These are phyloP conservation scores for Stigmatopora nigra DNA, from an alignment of 2,113 vertebrate species.

Conservation along the genomic window DNA sequence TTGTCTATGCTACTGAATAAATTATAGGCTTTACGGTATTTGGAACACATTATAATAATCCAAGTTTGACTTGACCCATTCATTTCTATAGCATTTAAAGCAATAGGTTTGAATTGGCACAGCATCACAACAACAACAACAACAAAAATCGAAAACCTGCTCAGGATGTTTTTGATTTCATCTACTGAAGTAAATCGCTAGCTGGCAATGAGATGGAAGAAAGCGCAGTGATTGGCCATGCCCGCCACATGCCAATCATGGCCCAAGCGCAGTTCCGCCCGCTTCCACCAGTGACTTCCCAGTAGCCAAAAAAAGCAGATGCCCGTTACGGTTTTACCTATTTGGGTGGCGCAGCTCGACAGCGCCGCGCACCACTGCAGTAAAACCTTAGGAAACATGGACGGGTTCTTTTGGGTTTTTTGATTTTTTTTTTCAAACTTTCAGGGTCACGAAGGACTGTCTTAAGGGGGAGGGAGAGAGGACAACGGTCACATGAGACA, in stretches of 20 bases:
- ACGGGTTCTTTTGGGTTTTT: constrained; percentile 33
- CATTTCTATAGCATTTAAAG: too few species aligned
- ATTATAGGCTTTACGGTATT: too few species aligned
- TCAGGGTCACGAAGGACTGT: constrained; percentile 28
- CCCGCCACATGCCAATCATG: neutral
- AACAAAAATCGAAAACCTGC: too few species aligned
- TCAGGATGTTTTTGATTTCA: too few species aligned
- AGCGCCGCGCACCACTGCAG: constrained; percentile 69
- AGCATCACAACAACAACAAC: too few species aligned
- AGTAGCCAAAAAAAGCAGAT: constrained; percentile 46
- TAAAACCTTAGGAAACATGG: constrained; percentile 71
- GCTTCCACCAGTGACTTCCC: neutral
- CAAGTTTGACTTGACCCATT: too few species aligned
- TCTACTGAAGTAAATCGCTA: neutral
- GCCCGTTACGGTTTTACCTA: constrained; percentile 61
- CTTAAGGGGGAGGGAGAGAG: constrained; percentile 14
- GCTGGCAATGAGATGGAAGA: neutral
- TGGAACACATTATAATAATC: too few species aligned
- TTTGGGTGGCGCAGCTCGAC: constrained; percentile 61
- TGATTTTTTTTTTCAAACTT: neutral
- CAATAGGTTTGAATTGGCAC: too few species aligned
- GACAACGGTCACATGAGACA: constrained; percentile 47
- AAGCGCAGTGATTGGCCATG: neutral
- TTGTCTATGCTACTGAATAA: too few species aligned
- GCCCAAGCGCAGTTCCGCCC: neutral